Conservation (phyloP, 2,888 invertebrate genomes). For the Phengaris alcon region DNA sequence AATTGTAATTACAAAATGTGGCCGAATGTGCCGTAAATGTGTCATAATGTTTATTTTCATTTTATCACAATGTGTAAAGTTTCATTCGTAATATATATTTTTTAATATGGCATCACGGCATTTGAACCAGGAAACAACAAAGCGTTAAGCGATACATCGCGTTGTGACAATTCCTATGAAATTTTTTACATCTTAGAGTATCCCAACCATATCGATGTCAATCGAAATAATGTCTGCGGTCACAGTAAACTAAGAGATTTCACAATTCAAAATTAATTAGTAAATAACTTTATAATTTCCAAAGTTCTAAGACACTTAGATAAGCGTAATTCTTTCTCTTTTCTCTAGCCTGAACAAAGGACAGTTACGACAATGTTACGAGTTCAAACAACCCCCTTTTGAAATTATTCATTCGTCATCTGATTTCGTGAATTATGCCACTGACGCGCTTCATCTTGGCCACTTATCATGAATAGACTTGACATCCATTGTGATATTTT, state of each 20-base stretch:
- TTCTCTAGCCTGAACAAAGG: conserved; percentile 36
- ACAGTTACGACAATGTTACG: conserved; percentile 48
- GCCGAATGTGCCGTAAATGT: neutral
- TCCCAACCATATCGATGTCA: neutral
- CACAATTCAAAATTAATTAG: neutral
- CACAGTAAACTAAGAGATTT: neutral
- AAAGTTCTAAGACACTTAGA: conserved; percentile 25
- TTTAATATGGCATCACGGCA: no score
- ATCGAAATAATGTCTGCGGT: neutral
- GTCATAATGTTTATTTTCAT: neutral
- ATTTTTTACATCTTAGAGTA: neutral
- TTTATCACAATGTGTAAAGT: neutral
- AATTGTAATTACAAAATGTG: conserved; percentile 8
- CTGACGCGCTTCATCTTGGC: conserved; percentile 68
- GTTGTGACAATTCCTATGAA: no score
- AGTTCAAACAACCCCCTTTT: conserved; percentile 51
- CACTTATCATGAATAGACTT: conserved; percentile 75
- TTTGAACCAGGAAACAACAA: no score
- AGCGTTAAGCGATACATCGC: no score
- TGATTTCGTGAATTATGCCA: conserved; percentile 68
- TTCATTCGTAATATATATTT: no score
- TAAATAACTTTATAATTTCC: conserved; percentile 27
- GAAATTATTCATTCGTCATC: conserved; percentile 61
- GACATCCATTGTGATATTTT: conserved; percentile 77
- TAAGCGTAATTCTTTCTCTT: conserved; percentile 30